Base-by-base conservation (phyloP, 2,113 vertebrate species). In the Xiphophorus maculatus region DNA sequence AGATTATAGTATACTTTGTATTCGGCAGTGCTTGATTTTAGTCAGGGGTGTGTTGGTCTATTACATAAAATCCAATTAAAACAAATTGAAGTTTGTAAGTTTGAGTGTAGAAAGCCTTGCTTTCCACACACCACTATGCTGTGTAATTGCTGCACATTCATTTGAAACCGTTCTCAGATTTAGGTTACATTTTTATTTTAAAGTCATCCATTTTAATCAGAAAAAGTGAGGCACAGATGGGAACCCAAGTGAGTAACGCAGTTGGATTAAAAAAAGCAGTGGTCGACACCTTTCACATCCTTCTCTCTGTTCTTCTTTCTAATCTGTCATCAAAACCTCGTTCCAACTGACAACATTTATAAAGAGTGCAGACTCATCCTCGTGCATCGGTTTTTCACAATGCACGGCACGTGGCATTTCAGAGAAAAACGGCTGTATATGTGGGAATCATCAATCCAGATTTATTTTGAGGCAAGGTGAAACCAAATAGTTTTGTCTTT, bases 281-380 rank as follows among this genome's bases (percentile, higher is more conserved):
- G 69, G 62, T 65, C 61, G 81, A 77, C 81, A 62, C 68, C 68
- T 84, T 68, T 37, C 78, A 88, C 77, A 87, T 87, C 80, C 86
- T 88, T 72, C 65, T 88, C 66, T 87, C 76, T 89, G 79, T 88
- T 90, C 74, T 86, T 67, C 35, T 80, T 87, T 71, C 63, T 66
- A 71, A 68, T 76, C 74, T 61, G 37, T 76, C 81, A 87, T 88
- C 77, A 80, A 68, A 84, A 66, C 79, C 71, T 65, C 2, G 10
- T 73, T 66, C 65, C 69, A 66, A 68, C 76, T 72, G 25, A 74
- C 10, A 68, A 25, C 69, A 68, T 70, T 27, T 0, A 68, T 37
- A 10, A 33, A 79, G 66, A 84, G 54, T 61, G 60, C 65, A 73
- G 71, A 77, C 11, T 63, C 70, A 42, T 40, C 19, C 51, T 64